Conservation (phyloP, 1,140 invertebrate genomes). For the Bombus impatiens region DNA sequence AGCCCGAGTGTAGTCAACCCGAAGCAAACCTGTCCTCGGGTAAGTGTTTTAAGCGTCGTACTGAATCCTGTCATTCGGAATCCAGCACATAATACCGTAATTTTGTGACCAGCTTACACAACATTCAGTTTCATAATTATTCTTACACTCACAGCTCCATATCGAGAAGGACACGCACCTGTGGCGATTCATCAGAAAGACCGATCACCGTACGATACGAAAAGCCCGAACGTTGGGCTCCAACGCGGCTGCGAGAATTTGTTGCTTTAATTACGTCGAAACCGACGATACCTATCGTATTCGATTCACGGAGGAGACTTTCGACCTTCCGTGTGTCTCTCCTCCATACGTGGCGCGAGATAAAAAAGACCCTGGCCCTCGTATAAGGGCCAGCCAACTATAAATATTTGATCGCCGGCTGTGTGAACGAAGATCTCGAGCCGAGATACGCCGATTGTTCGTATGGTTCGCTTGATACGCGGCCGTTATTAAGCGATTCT, state of each 20-base stretch:
- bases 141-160: slow-evolving; percentile 66
- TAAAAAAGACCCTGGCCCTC: slow-evolving; percentile 24
- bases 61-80: too few species aligned
- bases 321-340: slow-evolving; percentile 37
- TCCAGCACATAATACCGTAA: not conserved
- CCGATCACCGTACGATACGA: slow-evolving; percentile 74
- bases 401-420: slow-evolving; percentile 51
- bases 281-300: slow-evolving; percentile 57
- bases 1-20: too few species aligned
- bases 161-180: slow-evolving; percentile 71
- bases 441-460: slow-evolving; percentile 28
- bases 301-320: slow-evolving; percentile 43
- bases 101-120: not conserved
- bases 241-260: slow-evolving; percentile 66
- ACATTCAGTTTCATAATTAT: not conserved
- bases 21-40: too few species aligned
- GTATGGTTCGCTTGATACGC: not conserved
- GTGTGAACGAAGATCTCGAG: slow-evolving; percentile 22
- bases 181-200: slow-evolving; percentile 77
- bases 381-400: slow-evolving; percentile 22
- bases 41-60: too few species aligned
- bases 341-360: not conserved
- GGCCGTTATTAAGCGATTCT: slow-evolving; percentile 23
- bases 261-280: slow-evolving; percentile 76
- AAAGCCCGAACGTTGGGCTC: slow-evolving; percentile 62